These are phyloP conservation scores for Ifrita kowaldi DNA, from an alignment of 2,113 vertebrate genomes.

Conservation along the genomic window DNA sequence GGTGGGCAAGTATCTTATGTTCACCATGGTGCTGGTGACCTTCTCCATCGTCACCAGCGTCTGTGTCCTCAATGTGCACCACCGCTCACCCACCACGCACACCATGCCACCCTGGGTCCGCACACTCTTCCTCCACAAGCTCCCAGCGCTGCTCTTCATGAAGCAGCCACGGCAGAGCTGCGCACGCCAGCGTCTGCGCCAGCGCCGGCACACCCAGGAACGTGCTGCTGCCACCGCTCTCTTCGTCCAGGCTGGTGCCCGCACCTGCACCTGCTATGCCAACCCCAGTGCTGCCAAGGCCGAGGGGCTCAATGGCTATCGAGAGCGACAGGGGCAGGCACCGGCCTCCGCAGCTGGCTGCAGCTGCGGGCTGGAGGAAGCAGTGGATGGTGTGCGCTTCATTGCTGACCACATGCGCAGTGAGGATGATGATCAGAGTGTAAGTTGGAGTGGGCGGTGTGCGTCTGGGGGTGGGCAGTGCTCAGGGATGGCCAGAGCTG, in stretches of 20 bases:
- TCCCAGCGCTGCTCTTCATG: conserved; percentile 92
- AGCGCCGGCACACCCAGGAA: conserved; percentile 77
- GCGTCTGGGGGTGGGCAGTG: neutral
- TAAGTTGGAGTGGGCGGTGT: conserved; percentile 64
- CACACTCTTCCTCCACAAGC: conserved; percentile 88
- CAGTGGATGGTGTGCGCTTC: conserved; percentile 92
- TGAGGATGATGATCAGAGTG: conserved; percentile 93
- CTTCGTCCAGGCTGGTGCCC: conserved; percentile 61
- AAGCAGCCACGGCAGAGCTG: conserved; percentile 88
- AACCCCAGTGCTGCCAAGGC: conserved; percentile 79
- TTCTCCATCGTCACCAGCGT: conserved; percentile 96
- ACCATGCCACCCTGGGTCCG: conserved; percentile 96
- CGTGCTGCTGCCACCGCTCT: neutral
- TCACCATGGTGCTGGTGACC: conserved; percentile 97
- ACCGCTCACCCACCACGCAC: conserved; percentile 94
- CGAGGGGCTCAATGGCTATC: conserved; percentile 77
- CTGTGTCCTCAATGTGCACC: conserved; percentile 94
- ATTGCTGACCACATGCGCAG: conserved; percentile 95
- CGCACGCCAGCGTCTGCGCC: conserved; percentile 86
- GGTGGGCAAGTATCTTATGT: conserved; percentile 96
- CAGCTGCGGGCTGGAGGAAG: conserved; percentile 84
- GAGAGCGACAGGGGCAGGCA: conserved; percentile 58
- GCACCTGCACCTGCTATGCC: conserved; percentile 84
- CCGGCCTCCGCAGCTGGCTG: neutral
- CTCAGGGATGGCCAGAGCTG: neutral